Conservation (phyloP, 2,797 vertebrate species). For the Neosilurus mollespiculum region DNA sequence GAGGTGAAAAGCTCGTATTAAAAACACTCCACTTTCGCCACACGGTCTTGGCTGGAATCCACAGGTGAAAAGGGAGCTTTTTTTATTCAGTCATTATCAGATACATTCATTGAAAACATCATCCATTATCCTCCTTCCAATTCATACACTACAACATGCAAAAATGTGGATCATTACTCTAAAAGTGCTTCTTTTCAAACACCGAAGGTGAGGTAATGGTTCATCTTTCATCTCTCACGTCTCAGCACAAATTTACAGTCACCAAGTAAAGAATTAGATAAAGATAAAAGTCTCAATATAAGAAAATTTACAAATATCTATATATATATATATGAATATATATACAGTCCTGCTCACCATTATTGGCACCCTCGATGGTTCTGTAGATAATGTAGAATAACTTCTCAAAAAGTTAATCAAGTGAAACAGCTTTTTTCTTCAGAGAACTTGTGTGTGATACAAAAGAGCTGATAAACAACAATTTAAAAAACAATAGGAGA, state of each 20-base stretch:
- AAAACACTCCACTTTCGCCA: not conserved
- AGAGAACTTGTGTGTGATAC: no score
- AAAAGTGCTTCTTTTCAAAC: not conserved
- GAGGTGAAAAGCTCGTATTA: not conserved
- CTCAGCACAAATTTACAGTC: not conserved
- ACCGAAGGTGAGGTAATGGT: not conserved
- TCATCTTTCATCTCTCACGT: not conserved
- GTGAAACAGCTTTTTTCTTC: no score
- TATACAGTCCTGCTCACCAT: no score
- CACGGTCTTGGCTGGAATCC: not conserved
- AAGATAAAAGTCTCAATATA: no score
- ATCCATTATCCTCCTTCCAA: not conserved
- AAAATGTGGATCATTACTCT: not conserved
- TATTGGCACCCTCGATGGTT: no score
- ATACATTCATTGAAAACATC: not conserved
- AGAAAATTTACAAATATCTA: no score
- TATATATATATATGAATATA: no score
- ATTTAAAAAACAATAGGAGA: no score
- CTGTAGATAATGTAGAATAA: no score
- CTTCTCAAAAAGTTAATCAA: no score
- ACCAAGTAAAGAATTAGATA: no score
- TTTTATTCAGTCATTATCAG: not conserved
- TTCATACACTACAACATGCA: not conserved
- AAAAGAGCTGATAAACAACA: no score
- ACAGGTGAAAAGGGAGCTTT: not conserved